phyloP scores from a whole-genome alignment of 2,113 vertebrate genomes.

The Spheniscus mendiculus region DNA sequence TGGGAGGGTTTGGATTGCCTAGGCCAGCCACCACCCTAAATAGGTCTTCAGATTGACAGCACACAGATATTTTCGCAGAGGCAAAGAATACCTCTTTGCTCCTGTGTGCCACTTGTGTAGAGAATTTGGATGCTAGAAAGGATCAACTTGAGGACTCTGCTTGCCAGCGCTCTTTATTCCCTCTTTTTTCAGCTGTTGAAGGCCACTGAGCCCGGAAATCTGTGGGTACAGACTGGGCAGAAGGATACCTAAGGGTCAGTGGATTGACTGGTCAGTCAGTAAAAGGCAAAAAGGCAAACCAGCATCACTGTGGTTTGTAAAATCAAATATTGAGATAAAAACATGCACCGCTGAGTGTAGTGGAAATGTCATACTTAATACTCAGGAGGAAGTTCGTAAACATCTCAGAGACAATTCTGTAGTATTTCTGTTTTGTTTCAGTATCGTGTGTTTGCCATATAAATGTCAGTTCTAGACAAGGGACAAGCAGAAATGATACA shows the following conservation, averaged over 20 bases:
- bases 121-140: neutral
- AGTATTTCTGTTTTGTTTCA: constrained; percentile 12
- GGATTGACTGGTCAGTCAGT: neutral
- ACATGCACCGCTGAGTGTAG: neutral
- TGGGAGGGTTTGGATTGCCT: neutral
- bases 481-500: neutral
- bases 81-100: neutral
- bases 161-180: neutral
- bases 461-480: neutral
- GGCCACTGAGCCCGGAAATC: neutral
- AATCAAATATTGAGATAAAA: neutral
- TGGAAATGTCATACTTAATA: constrained; percentile 21
- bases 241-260: neutral
- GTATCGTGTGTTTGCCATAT: constrained; percentile 23
- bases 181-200: neutral
- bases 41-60: neutral
- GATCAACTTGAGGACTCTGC: neutral
- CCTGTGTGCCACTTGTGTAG: neutral
- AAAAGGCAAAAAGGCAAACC: neutral
- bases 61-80: neutral
- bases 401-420: neutral
- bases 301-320: neutral
- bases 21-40: neutral
- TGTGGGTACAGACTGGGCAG: neutral
- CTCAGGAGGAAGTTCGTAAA: constrained; percentile 27